A percentile compares a stretch with the other conserved stretches of the same genome.
Evolutionary conservation across 2,113 vertebrate species (phyloP).

Genomic region (Rhinichthys klamathensis): DNA sequence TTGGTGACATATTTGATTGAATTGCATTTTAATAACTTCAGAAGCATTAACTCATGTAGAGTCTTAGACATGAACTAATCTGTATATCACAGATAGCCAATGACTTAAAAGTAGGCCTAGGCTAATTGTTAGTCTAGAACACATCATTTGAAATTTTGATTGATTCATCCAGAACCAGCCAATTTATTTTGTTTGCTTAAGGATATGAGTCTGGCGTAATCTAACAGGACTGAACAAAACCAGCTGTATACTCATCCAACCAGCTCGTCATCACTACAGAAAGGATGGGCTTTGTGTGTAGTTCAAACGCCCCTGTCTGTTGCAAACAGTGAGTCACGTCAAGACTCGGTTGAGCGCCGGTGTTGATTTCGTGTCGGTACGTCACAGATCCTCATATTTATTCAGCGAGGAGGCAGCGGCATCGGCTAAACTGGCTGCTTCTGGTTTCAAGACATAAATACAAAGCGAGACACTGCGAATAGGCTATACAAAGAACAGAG

Average conservation of each 20-base stretch:
- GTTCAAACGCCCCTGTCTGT: not conserved
- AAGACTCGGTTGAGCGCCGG: not conserved
- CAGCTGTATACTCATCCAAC: not conserved
- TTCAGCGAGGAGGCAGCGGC: slow-evolving; percentile 72
- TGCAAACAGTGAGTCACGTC: not conserved
- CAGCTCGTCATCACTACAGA: not conserved
- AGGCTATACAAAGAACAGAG: slow-evolving; percentile 64
- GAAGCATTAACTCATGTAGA: no score
- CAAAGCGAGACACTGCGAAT: slow-evolving; percentile 70
- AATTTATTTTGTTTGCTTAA: not conserved
- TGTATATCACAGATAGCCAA: not conserved
- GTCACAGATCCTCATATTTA: slow-evolving; percentile 67
- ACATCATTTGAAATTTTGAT: not conserved
- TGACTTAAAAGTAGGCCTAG: not conserved
- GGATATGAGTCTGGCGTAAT: not conserved
- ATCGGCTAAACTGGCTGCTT: slow-evolving; percentile 78
- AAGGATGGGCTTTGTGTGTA: not conserved
- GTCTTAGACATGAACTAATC: no score
- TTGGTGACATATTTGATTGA: no score
- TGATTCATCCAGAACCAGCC: not conserved
- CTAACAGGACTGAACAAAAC: not conserved
- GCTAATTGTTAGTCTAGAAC: no score
- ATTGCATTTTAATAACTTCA: no score
- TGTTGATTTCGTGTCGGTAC: slow-evolving; percentile 39
- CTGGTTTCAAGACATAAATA: slow-evolving; percentile 82